Evolutionary conservation across 1,140 invertebrate species (phyloP).

Genomic region (Bombus difficillimus): DNA sequence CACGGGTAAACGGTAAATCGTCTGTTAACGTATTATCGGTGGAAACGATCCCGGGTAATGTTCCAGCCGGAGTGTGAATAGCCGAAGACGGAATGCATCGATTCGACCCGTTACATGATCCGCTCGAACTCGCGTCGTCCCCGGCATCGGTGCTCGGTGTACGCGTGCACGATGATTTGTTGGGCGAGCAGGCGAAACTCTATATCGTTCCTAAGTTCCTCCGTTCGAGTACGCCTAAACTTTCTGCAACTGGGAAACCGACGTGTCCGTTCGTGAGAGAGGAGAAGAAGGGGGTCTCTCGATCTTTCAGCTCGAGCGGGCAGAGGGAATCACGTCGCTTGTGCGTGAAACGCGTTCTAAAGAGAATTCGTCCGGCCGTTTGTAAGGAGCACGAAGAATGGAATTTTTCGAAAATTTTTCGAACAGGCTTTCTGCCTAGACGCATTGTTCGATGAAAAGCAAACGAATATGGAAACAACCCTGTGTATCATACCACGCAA

Average conservation of each 20-base stretch:
- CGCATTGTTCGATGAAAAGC: neutral
- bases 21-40: constrained; percentile 67
- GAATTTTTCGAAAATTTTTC: neutral
- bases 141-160: neutral
- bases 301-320: neutral
- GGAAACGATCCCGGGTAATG: constrained; percentile 45
- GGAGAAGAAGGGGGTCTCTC: neutral
- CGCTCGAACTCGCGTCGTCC: constrained; percentile 12
- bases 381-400: neutral
- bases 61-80: constrained; percentile 13
- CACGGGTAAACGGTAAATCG: constrained; percentile 59
- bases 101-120: constrained; percentile 50
- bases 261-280: neutral
- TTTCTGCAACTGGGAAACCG: constrained; percentile 12
- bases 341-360: neutral
- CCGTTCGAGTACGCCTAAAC: constrained; percentile 9
- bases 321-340: neutral
- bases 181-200: constrained; percentile 27
- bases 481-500: no score
- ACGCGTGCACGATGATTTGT: constrained; percentile 39
- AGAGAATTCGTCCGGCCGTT: neutral
- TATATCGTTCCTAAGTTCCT: constrained; percentile 13
- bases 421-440: neutral
- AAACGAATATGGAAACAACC: neutral
- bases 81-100: constrained; percentile 33